phyloP scores from a whole-genome alignment of 1,140 invertebrate species.

The Trachymyrmex septentrionalis region DNA sequence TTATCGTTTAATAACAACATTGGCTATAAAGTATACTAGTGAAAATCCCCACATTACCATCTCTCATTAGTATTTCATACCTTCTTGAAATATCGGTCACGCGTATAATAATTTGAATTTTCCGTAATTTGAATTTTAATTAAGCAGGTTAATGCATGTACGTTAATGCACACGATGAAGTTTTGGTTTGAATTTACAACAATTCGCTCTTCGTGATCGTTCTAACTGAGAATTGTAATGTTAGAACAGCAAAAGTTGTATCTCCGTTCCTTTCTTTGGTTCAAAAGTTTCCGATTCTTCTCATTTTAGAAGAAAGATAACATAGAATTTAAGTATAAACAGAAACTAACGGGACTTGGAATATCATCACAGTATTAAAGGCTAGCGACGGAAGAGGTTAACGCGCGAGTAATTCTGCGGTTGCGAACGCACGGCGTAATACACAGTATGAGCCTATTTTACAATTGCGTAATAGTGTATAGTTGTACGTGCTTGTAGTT shows the following conservation, averaged over 20 bases:
- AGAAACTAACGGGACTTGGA: neutral
- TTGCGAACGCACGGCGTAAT: neutral
- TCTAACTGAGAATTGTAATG: neutral
- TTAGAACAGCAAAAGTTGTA: neutral
- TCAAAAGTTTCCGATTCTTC: neutral
- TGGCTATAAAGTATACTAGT: neutral
- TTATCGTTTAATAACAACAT: neutral
- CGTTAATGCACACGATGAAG: neutral
- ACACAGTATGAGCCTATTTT: neutral
- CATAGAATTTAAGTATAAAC: slow-evolving; percentile 5
- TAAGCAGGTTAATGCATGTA: slow-evolving; percentile 57
- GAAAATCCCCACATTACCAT: neutral
- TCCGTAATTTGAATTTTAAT: slow-evolving; percentile 63
- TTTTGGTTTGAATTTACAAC: neutral
- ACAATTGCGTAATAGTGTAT: no score
- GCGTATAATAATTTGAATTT: slow-evolving; percentile 18
- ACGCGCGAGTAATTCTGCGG: neutral
- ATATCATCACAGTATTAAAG: neutral
- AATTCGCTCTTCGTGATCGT: neutral
- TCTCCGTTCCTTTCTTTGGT: neutral
- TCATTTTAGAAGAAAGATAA: neutral
- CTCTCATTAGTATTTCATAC: no score
- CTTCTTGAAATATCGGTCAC: slow-evolving; percentile 56
- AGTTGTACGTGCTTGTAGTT: no score
- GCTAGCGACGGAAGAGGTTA: neutral